These are phyloP conservation scores for Hyla sarda DNA, from an alignment of 2,113 vertebrate species.

Conservation along the genomic window DNA sequence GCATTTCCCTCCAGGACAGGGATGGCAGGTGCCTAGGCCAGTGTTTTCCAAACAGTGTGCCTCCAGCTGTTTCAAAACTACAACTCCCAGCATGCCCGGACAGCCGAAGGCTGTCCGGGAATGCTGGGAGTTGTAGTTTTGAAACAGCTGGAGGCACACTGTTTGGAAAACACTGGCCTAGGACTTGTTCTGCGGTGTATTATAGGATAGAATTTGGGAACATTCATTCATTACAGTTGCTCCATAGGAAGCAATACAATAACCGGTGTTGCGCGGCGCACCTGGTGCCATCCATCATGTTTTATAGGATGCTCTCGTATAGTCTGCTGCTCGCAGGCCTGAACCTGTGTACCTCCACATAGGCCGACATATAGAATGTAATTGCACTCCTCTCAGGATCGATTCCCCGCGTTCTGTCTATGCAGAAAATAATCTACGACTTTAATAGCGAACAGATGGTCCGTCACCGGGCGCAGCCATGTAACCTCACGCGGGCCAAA, in stretches of 20 bases:
- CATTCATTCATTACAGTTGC: background rate
- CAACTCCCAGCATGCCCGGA: too few species aligned
- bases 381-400: background rate
- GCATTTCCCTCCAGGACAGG: too few species aligned
- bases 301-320: too few species aligned
- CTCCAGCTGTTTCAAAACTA: too few species aligned
- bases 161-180: too few species aligned
- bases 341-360: background rate
- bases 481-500: background rate
- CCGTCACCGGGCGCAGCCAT: background rate
- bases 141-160: too few species aligned
- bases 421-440: constrained; percentile 19
- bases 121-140: too few species aligned
- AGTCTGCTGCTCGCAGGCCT: background rate
- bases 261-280: background rate
- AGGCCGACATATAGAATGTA: constrained; percentile 19
- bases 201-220: background rate
- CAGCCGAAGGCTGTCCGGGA: too few species aligned
- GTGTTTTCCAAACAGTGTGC: too few species aligned
- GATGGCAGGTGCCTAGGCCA: too few species aligned
- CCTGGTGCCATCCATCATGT: background rate
- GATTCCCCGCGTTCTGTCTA: background rate
- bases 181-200: background rate
- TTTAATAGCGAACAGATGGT: constrained; percentile 23
- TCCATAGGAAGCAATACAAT: background rate